A percentile compares a stretch with the other conserved stretches of the same genome.
phyloP scores from a whole-genome alignment of 2,888 invertebrate genomes.

The Eledona agricola region DNA sequence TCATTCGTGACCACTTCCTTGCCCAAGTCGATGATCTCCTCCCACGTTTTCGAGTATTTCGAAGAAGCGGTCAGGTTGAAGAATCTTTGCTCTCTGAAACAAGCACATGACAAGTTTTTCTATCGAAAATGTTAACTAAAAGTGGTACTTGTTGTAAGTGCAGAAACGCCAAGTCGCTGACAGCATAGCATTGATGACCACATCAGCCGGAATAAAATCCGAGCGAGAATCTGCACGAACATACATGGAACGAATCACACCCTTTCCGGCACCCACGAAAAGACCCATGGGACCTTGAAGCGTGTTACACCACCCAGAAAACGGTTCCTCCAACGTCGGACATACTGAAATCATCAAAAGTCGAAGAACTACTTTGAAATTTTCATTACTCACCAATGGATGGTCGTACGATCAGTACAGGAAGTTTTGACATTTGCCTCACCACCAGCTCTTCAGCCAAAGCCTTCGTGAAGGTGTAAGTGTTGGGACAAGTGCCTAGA shows the following conservation, averaged over 20 bases:
- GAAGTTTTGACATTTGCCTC: conserved; percentile 79
- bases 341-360: too few species aligned
- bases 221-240: conserved; percentile 80
- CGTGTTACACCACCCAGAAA: conserved; percentile 91
- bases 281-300: conserved; percentile 91
- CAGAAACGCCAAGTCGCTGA: too few species aligned
- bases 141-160: too few species aligned
- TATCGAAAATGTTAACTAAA: conserved; percentile 2
- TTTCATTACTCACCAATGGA: conserved; percentile 68
- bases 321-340: conserved; percentile 82
- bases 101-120: conserved; percentile 3
- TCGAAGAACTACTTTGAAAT: too few species aligned
- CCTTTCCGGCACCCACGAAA: too few species aligned
- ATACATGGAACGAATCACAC: conserved; percentile 85
- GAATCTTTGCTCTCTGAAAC: conserved; percentile 66
- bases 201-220: conserved; percentile 80
- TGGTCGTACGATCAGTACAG: conserved; percentile 83
- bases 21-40: conserved; percentile 83
- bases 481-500: conserved; percentile 83
- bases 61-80: conserved; percentile 80
- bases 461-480: conserved; percentile 94
- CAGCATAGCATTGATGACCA: conserved; percentile 79
- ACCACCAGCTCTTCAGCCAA: conserved; percentile 85
- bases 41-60: conserved; percentile 86
- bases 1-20: conserved; percentile 77